phyloP scores from a whole-genome alignment of 2,797 vertebrate species.

The Furcifer pardalis region DNA sequence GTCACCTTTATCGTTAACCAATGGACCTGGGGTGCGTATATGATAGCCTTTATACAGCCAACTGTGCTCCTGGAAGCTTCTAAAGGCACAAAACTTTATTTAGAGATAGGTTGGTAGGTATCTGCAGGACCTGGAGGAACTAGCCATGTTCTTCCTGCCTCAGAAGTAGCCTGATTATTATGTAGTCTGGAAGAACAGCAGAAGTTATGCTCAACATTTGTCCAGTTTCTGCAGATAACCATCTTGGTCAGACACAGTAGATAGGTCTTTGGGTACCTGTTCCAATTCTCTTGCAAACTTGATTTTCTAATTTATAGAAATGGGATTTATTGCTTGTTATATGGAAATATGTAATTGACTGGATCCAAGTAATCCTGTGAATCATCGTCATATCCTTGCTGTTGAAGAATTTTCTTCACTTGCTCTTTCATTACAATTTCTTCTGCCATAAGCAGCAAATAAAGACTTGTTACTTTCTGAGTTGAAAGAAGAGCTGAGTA shows the following conservation, averaged over 20 bases:
- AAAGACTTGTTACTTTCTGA: background rate
- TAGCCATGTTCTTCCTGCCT: too few species aligned
- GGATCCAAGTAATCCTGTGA: background rate
- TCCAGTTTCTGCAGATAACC: background rate
- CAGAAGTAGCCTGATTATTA: too few species aligned
- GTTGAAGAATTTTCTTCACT: slow-evolving; percentile 3
- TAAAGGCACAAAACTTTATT: too few species aligned
- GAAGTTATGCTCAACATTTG: background rate
- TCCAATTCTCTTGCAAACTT: background rate
- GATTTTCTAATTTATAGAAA: background rate
- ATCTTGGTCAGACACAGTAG: background rate
- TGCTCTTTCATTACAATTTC: slow-evolving; percentile 10
- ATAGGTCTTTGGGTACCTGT: too few species aligned
- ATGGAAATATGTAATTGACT: background rate
- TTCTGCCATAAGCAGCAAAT: slow-evolving; percentile 9
- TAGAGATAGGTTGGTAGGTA: too few species aligned
- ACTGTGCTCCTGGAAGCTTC: too few species aligned
- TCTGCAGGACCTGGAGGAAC: too few species aligned
- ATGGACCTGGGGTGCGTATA: too few species aligned
- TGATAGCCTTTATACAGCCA: too few species aligned
- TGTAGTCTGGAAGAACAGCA: too few species aligned
- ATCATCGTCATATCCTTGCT: background rate
- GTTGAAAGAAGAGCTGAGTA: slow-evolving; percentile 11
- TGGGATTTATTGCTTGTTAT: background rate
- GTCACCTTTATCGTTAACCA: too few species aligned